Percentiles rank a stretch among this genome's conserved stretches.
phyloP scores from a whole-genome alignment of 2,797 vertebrate genomes.

The Dryobates pubescens region DNA sequence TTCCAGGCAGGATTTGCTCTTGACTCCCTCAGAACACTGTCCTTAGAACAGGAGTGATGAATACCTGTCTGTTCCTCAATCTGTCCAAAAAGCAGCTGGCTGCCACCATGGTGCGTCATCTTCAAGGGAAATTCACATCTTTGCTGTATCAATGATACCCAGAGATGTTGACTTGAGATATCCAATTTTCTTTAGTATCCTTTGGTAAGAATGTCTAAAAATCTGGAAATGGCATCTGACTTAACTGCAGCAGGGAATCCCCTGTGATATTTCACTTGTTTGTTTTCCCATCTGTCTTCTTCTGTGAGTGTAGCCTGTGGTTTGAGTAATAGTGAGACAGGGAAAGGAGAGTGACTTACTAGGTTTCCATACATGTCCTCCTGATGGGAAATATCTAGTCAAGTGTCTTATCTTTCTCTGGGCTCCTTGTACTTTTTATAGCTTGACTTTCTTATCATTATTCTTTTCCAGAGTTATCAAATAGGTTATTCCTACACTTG shows the following conservation, averaged over 20 bases:
- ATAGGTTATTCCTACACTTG: neutral
- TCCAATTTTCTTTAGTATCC: neutral
- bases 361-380: neutral
- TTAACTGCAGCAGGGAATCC: neutral
- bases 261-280: neutral
- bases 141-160: neutral
- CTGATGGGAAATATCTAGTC: neutral
- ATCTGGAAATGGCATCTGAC: neutral
- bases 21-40: neutral
- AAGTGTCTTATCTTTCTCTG: neutral
- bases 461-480: neutral
- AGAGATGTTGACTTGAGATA: neutral
- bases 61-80: neutral
- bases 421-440: neutral
- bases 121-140: neutral
- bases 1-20: neutral
- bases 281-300: neutral
- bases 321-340: neutral
- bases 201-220: neutral
- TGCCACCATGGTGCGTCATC: fast-evolving
- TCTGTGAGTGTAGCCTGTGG: neutral
- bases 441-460: neutral
- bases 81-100: neutral
- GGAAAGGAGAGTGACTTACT: neutral
- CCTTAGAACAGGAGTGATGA: neutral